Conservation (phyloP, 1,140 invertebrate species). For the Pteromalus puparum region DNA sequence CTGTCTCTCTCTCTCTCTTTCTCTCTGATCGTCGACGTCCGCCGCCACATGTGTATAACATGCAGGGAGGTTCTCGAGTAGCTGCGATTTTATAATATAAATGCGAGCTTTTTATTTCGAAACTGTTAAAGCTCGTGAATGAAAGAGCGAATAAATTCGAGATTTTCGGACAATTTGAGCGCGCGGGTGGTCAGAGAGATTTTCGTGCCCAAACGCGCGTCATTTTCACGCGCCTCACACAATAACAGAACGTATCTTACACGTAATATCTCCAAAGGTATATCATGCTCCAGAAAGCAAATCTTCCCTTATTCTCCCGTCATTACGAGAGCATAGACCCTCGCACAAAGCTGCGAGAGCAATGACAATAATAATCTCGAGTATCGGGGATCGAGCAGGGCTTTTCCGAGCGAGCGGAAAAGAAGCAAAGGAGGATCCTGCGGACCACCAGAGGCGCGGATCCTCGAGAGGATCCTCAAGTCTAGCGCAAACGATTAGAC, state of each 20-base stretch:
- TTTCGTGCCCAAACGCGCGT: no score
- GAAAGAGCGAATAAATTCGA: no score
- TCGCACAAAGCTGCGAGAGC: neutral
- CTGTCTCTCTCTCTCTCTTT: neutral
- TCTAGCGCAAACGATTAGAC: slow-evolving; percentile 21
- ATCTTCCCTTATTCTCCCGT: neutral
- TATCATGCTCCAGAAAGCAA: slow-evolving; percentile 19
- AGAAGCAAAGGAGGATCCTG: neutral
- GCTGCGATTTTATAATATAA: no score
- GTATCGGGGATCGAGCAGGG: slow-evolving; percentile 6
- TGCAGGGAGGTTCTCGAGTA: no score
- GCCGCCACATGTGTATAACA: no score
- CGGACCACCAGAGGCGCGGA: slow-evolving; percentile 36
- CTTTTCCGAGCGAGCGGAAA: slow-evolving; percentile 1
- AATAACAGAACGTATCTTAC: neutral
- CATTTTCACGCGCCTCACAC: neutral
- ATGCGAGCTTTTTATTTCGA: neutral
- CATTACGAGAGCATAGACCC: neutral
- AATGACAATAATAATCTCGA: slow-evolving; percentile 18
- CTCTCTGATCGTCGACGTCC: neutral
- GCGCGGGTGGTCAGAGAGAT: no score
- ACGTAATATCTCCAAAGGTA: neutral
- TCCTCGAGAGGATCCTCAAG: slow-evolving; percentile 28
- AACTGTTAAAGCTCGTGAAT: no score
- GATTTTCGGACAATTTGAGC: no score